A percentile compares a stretch with the other conserved stretches of the same genome.
These are phyloP conservation scores for Trachymyrmex septentrionalis DNA, from an alignment of 1,140 invertebrate genomes.

Conservation along the genomic window DNA sequence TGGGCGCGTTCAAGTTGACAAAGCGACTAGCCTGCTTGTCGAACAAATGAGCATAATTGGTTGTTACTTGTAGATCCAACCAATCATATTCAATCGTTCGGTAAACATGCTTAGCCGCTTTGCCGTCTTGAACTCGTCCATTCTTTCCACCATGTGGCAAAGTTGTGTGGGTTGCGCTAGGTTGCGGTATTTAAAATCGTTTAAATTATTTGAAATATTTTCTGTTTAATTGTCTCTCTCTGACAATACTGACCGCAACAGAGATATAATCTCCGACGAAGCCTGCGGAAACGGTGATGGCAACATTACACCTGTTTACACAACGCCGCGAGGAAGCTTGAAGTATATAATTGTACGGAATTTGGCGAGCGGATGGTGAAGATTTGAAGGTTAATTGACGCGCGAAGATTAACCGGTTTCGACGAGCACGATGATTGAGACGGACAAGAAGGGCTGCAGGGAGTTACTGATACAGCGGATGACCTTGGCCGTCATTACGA, in stretches of 20 bases:
- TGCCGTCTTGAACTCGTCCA: no score
- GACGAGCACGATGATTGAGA: constrained; percentile 66
- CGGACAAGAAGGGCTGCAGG: constrained; percentile 79
- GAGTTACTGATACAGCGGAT: constrained; percentile 85
- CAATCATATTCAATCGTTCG: no score
- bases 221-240: background rate
- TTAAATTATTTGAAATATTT: background rate
- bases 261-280: background rate
- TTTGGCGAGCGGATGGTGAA: background rate
- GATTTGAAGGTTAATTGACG: background rate
- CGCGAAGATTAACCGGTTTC: constrained; percentile 28
- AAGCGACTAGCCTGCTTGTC: no score
- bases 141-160: no score
- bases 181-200: background rate
- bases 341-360: background rate
- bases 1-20: no score
- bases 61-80: no score
- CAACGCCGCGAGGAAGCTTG: background rate
- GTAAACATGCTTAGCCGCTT: no score
- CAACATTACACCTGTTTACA: background rate
- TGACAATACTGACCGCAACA: background rate
- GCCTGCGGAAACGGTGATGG: background rate
- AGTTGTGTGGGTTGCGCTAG: no score
- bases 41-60: no score
- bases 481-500: constrained; percentile 84